Evolutionary conservation across 2,113 vertebrate species (phyloP).

Genomic region (Mungos mungo): DNA sequence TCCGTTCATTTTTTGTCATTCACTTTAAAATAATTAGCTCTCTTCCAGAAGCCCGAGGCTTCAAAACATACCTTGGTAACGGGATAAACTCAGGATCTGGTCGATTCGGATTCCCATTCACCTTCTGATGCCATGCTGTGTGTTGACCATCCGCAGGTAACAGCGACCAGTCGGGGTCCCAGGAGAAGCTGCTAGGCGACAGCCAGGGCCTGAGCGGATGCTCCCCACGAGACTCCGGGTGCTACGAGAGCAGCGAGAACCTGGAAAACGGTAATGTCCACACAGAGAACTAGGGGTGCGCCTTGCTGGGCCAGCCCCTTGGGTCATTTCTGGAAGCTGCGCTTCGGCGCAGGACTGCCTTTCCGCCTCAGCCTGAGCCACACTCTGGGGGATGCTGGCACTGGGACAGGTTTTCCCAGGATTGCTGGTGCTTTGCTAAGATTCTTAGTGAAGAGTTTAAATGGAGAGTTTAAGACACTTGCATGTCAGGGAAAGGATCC

Average conservation of each 20-base stretch:
- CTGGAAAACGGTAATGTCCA: conserved; percentile 95
- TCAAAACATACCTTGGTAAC: not conserved
- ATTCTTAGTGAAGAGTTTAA: not conserved
- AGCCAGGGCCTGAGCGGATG: conserved; percentile 89
- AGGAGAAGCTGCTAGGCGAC: conserved; percentile 95
- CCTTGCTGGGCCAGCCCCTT: not conserved
- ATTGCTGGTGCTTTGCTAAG: not conserved
- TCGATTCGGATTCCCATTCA: rapidly evolving
- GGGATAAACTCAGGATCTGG: not conserved
- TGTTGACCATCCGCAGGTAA: conserved; percentile 88
- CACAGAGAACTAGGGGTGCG: not conserved
- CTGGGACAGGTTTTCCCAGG: not conserved
- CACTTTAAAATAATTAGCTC: not conserved
- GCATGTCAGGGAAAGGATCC: not conserved
- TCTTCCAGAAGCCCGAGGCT: not conserved
- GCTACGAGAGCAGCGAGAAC: conserved; percentile 98
- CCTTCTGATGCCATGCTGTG: conserved; percentile 41
- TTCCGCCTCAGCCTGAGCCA: conserved; percentile 34
- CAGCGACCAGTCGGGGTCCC: conserved; percentile 96
- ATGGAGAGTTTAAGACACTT: not conserved
- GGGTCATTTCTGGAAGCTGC: conserved; percentile 54
- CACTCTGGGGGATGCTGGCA: not conserved
- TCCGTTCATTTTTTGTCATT: not conserved
- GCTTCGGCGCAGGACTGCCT: conserved; percentile 69
- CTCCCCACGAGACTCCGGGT: conserved; percentile 97